Base-by-base conservation (phyloP, 2,888 invertebrate species). In the Pachliopta kotzebuea region DNA sequence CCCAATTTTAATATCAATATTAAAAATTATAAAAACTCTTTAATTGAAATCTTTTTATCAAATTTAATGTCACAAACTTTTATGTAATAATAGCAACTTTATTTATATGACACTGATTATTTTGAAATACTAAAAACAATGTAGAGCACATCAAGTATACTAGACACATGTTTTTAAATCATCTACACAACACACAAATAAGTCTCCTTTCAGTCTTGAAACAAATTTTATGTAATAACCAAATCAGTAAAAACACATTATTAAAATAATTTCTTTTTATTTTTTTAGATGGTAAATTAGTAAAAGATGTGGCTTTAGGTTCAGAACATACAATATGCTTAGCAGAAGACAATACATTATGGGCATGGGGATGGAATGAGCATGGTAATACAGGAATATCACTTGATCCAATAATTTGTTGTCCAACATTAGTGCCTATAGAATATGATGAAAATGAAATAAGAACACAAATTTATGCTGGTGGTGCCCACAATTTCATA, bases 341-440 rank as follows among this genome's bases (percentile, higher is more conserved):
- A 69, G 93, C 93, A 72, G 93, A 90, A 68, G 93, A 94, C 65
- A 94, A 94, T 42, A 90, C 92, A 58, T 79, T 97, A 8, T 94
- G 94, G 77, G 93, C 95, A 23, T 97, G 97, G 97, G 97, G 97
- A 0, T 97, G 97, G 97, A 97, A 97, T 84, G 97, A 97, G 77
- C 97, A 97, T 86, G 96, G 96, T 50, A 97, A 95, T 80, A 97
- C 97, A 75, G 97, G 97, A 62, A 94, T 94, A 31, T 72, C 72
- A n/a, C 68, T 72, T n/a, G 78, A 74, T 50, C 78, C 83, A 21
- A 74, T 75, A 62, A 80, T 90, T 21, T 76, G 76, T 66, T 67
- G 68, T 55, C 91, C 91, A 23, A 85, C 84, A 21, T 68, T 79
- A 71, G 81, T 91, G 49, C 76, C 79, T 52, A 67, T 88, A 31